Evolutionary conservation across 2,113 vertebrate species (phyloP).

Genomic region (Corydoras maculifer): DNA sequence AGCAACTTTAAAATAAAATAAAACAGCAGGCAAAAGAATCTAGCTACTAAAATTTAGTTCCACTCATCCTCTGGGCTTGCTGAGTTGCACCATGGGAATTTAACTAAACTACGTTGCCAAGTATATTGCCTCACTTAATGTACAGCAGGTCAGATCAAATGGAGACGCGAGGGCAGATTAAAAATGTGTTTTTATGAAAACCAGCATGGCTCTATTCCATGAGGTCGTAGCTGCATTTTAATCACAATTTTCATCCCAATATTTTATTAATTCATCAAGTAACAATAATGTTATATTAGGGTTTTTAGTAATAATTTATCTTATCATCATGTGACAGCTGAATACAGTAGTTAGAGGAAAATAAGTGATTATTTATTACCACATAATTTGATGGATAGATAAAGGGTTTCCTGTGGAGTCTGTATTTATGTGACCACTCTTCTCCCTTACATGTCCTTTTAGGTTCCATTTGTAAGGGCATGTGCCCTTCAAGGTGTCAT

Average conservation of each 20-base stretch:
- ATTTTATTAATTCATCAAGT: neutral
- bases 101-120: neutral
- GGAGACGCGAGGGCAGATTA: conserved; percentile 18
- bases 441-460: too few relatives aligned
- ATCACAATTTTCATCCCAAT: neutral
- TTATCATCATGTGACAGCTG: too few relatives aligned
- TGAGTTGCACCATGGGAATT: neutral
- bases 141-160: conserved; percentile 21
- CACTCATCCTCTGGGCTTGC: neutral
- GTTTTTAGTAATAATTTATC: too few relatives aligned
- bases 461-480: too few relatives aligned
- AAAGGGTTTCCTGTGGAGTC: too few relatives aligned
- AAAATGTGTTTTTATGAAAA: conserved; percentile 21
- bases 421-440: too few relatives aligned
- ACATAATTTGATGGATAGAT: too few relatives aligned
- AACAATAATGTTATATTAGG: neutral
- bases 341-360: too few relatives aligned
- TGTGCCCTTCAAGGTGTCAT: too few relatives aligned
- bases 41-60: conserved; percentile 3
- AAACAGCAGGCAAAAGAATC: conserved; percentile 1
- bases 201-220: neutral
- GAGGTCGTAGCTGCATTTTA: conserved; percentile 2
- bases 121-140: conserved; percentile 13
- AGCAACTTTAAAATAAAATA: neutral
- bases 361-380: too few relatives aligned